Conservation (phyloP, 2,113 vertebrate genomes). For the Chloropsis cyanopogon region DNA sequence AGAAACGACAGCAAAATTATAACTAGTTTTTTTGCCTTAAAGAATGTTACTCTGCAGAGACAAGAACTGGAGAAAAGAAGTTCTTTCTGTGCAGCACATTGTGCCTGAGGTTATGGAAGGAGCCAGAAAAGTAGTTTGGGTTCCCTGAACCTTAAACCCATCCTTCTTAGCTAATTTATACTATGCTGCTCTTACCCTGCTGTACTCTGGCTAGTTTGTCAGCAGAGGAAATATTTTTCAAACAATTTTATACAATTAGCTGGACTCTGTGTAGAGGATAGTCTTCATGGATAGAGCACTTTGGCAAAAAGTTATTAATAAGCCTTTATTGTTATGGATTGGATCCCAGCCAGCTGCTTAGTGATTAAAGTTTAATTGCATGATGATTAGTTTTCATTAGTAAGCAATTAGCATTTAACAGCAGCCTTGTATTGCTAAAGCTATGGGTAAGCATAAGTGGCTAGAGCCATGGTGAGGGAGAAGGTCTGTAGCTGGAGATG, state of each 20-base stretch:
- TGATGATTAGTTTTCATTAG: constrained; percentile 67
- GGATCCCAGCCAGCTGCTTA: constrained; percentile 52
- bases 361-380: constrained; percentile 63
- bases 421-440: constrained; percentile 5
- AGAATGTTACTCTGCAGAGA: background rate
- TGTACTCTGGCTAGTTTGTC: background rate
- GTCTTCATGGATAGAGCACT: background rate
- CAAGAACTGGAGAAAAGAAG: background rate
- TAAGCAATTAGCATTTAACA: constrained; percentile 55
- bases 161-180: background rate
- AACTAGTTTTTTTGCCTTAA: background rate
- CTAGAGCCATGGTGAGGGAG: background rate
- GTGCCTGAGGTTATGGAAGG: background rate
- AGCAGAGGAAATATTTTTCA: background rate
- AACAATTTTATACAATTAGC: background rate
- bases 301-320: constrained; percentile 46
- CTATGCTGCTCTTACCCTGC: background rate
- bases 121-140: background rate
- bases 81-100: background rate
- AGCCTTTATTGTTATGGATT: constrained; percentile 39
- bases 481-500: background rate
- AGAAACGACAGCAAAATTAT: constrained; percentile 17
- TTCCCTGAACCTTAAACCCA: background rate
- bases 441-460: background rate
- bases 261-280: background rate